Evolutionary conservation across 1,140 invertebrate genomes (phyloP).

Genomic region (Pseudoatta argentina): DNA sequence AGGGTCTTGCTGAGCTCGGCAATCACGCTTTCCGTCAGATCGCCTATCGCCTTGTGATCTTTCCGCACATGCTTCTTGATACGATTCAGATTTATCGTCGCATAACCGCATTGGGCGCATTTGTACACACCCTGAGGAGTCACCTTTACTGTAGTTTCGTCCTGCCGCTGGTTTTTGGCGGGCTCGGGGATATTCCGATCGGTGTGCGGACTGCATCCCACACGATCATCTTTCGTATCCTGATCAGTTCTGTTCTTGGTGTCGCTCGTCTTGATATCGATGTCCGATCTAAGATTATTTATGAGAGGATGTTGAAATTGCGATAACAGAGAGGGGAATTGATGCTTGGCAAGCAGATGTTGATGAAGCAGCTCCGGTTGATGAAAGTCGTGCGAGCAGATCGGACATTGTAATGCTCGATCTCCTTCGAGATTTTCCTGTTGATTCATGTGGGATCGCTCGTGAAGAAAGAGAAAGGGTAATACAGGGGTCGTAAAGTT

Average conservation of each 20-base stretch:
- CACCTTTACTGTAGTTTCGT: conserved; percentile 82
- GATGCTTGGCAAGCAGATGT: conserved; percentile 88
- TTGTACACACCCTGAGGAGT: conserved; percentile 86
- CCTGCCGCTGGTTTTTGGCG: conserved; percentile 79
- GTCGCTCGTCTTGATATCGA: conserved; percentile 71
- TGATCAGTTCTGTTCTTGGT: conserved; percentile 49
- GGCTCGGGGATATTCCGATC: conserved; percentile 50
- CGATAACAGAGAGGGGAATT: conserved; percentile 87
- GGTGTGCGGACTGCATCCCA: conserved; percentile 73
- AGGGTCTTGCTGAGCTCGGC: conserved; percentile 85
- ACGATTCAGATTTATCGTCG: conserved; percentile 88
- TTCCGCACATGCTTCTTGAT: conserved; percentile 90
- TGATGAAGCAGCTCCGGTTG: conserved; percentile 88
- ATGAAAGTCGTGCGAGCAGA: conserved; percentile 88
- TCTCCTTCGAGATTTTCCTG: conserved; percentile 73
- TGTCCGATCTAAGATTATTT: conserved; percentile 70
- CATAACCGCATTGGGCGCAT: conserved; percentile 90
- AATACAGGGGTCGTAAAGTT: conserved; percentile 95
- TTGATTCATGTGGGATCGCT: conserved; percentile 91
- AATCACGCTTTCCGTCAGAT: conserved; percentile 83
- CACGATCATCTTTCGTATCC: conserved; percentile 79
- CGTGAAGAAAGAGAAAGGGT: conserved; percentile 96
- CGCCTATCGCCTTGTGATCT: conserved; percentile 86
- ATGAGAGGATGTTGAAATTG: conserved; percentile 81
- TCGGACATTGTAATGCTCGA: conserved; percentile 87